Conservation (phyloP, 2,888 invertebrate genomes). For the Tachina lurida region DNA sequence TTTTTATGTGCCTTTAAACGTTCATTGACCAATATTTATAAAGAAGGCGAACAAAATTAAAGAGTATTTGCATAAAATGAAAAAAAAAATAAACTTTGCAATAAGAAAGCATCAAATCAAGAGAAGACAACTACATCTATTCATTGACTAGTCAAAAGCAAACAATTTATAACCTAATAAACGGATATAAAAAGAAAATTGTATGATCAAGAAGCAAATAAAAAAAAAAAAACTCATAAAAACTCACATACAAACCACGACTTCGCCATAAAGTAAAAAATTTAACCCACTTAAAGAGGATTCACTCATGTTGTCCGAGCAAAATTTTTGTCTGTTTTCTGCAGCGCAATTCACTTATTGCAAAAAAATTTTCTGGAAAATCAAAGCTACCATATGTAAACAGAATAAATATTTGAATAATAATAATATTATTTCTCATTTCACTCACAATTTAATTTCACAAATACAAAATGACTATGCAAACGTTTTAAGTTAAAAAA, state of each 20-base stretch:
- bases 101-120: slow-evolving; percentile 25
- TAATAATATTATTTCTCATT: no score
- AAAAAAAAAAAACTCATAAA: slow-evolving; percentile 42
- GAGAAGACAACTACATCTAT: slow-evolving; percentile 46
- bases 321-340: no score
- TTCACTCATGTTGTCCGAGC: no score
- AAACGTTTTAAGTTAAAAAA: no score
- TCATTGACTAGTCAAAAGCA: slow-evolving; percentile 63
- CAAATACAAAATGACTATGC: no score
- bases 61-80: slow-evolving; percentile 28
- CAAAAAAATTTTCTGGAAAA: no score
- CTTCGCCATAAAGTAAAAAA: not conserved
- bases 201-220: slow-evolving; percentile 57
- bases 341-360: no score
- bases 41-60: not conserved
- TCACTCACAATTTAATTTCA: no score
- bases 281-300: not conserved
- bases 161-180: slow-evolving; percentile 70
- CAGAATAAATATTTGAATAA: no score
- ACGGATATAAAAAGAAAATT: slow-evolving; percentile 50
- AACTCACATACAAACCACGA: slow-evolving; percentile 1
- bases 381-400: no score
- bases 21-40: slow-evolving; percentile 36
- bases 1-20: not conserved
- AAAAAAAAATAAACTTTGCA: not conserved